phyloP scores from a whole-genome alignment of 2,888 invertebrate genomes.

The Siphlonurus alternatus region DNA sequence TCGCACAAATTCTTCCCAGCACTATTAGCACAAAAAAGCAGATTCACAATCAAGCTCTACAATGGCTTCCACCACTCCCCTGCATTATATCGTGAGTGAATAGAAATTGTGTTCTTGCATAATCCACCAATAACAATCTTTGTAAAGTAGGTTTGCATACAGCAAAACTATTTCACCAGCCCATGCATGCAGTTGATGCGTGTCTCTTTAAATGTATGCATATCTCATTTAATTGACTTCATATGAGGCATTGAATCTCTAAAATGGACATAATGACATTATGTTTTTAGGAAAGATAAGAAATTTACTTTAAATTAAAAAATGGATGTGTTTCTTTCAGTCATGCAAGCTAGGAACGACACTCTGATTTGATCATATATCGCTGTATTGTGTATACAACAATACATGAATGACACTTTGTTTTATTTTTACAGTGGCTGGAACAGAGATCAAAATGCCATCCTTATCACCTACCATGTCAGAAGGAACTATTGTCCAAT shows the following conservation, averaged over 20 bases:
- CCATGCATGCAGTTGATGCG: too few species aligned
- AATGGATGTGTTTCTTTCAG: not conserved
- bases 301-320: not conserved
- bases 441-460: conserved; percentile 34
- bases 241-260: too few species aligned
- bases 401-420: too few species aligned
- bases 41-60: not conserved
- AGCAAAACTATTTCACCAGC: too few species aligned
- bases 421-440: conserved; percentile 21
- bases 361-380: not conserved
- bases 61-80: conserved; percentile 2
- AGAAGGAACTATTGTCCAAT: conserved; percentile 38
- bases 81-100: not conserved
- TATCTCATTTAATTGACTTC: too few species aligned
- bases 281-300: too few species aligned
- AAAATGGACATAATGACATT: too few species aligned
- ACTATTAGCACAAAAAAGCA: not conserved
- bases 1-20: not conserved
- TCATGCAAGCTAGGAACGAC: not conserved
- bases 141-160: too few species aligned
- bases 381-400: too few species aligned
- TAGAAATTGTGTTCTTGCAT: too few species aligned
- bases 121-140: too few species aligned
- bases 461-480: conserved; percentile 45
- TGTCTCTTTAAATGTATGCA: too few species aligned